Evolutionary conservation across 2,113 vertebrate species (phyloP), one percentile per base, ranked within the genome.

Genomic region (Dasyornis broadbenti): DNA sequence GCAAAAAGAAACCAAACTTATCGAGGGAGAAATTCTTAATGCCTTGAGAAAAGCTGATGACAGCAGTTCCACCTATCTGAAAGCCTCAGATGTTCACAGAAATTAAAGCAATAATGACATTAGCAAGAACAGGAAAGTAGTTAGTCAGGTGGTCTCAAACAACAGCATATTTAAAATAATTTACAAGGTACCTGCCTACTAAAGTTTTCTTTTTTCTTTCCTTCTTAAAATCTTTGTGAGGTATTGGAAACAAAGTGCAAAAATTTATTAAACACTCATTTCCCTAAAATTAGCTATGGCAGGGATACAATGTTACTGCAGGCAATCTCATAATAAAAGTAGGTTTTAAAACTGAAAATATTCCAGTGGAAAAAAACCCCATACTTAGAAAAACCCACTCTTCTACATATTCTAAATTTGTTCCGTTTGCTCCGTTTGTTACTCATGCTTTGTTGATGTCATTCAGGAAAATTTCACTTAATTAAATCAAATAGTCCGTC

Each of bases 381-480:
- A 17, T 23, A 73, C 42, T 42, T n/a, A 18, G 18, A 73, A 77
- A 92, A 63, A 3, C 2, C 4, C 45, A 44, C 30, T 52, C 33
- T 76, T 72, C 60, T n/a, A 64, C 16, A 69, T 57, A 72, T 26
- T 69, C 63, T 78, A 53, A 28, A 61, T 82, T 96, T 95, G 96
- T 95, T 96, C 94, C 12, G 21, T 90, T 94, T 86, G 76, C 90
- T 95, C 72, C 17, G 30, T 94, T 95, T 92, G 91, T 93, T 95
- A 76, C 72, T 73, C 57, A 47, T n/a, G 60, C 52, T 92, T 89
- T 90, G 50, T 73, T 65, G 59, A 61, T 82, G 47, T 37, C 42
- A 50, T 64, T 86, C 57, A 76, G 44, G 28, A 75, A 61, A 77
- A 70, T 61, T 63, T 83, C 28, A 80, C 27, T 59, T 72, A 31